Conservation (phyloP, 1,140 invertebrate species). For the Pachypeltis micranthus region DNA sequence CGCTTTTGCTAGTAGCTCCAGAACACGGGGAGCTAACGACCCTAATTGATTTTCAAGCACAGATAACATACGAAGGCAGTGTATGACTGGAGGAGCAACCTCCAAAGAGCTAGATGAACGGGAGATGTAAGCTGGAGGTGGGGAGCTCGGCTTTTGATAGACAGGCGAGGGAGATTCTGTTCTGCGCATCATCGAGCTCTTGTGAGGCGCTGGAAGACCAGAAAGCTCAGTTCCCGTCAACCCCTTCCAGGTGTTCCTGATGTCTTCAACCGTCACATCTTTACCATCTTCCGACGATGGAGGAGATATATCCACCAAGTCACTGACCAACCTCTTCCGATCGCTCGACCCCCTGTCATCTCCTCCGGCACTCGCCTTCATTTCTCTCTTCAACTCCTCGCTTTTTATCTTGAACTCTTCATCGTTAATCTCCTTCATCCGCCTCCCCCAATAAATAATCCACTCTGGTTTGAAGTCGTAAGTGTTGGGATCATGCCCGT, state of each 20-base stretch:
- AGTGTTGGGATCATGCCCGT: conserved; percentile 52
- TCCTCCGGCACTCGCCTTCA: conserved; percentile 27
- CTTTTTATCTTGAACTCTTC: conserved; percentile 47
- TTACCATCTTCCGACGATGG: conserved; percentile 19
- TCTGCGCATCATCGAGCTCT: conserved; percentile 18
- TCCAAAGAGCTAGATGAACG: neutral
- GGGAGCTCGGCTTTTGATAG: neutral
- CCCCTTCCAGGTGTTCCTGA: conserved; percentile 31
- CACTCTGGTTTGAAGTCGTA: conserved; percentile 78
- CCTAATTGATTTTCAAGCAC: conserved; percentile 68
- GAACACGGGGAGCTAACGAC: conserved; percentile 61
- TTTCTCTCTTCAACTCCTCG: conserved; percentile 42
- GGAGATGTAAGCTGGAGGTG: neutral
- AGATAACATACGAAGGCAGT: conserved; percentile 56
- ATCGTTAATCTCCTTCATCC: conserved; percentile 62
- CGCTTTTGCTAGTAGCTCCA: conserved; percentile 57
- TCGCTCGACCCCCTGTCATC: neutral
- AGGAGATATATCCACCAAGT: conserved; percentile 20
- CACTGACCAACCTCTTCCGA: neutral
- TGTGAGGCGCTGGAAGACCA: conserved; percentile 17
- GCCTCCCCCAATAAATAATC: conserved; percentile 68
- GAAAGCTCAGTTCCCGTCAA: conserved; percentile 25
- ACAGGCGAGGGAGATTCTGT: conserved; percentile 26
- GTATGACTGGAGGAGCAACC: conserved; percentile 39
- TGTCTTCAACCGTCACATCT: conserved; percentile 28